Evolutionary conservation across 2,888 invertebrate genomes (phyloP).

Genomic region (Arctia plantaginis): DNA sequence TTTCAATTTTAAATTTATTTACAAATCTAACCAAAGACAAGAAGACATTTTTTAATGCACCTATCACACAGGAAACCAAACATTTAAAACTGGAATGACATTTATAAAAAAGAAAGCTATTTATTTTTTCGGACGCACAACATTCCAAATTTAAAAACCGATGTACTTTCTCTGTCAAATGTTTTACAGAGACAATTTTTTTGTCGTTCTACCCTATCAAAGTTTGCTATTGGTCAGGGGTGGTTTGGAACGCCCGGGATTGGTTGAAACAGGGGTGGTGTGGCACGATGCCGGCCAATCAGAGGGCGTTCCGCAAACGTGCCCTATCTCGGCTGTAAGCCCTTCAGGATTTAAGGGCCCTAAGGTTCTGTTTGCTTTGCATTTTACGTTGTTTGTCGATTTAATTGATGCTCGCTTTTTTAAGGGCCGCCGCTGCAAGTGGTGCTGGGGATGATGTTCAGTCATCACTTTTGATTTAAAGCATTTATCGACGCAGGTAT

Average conservation of each 20-base stretch:
- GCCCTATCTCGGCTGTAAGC: conserved; percentile 77
- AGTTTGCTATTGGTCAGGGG: conserved; percentile 56
- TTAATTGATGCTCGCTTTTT: conserved; percentile 79
- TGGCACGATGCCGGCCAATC: conserved; percentile 65
- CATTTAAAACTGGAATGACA: conserved; percentile 10
- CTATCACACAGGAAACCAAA: conserved; percentile 8
- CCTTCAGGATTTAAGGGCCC: conserved; percentile 72
- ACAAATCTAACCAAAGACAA: neutral
- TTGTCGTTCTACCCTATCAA: conserved; percentile 51
- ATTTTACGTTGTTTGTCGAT: conserved; percentile 81
- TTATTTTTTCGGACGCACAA: conserved; percentile 30
- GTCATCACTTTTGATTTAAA: conserved; percentile 22
- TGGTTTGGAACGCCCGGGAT: conserved; percentile 59
- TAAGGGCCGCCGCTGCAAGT: conserved; percentile 53
- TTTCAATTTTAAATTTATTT: neutral
- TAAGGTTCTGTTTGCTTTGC: conserved; percentile 81
- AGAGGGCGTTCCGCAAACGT: conserved; percentile 64
- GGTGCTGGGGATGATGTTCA: conserved; percentile 44
- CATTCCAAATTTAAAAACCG: conserved; percentile 41
- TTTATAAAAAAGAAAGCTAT: conserved; percentile 23
- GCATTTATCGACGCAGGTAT: neutral
- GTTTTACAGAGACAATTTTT: conserved; percentile 51
- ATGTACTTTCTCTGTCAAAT: conserved; percentile 48
- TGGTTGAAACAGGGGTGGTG: conserved; percentile 66
- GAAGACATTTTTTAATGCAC: neutral